Conservation (phyloP, 2,888 invertebrate species). For the Anthrax anthrax region DNA sequence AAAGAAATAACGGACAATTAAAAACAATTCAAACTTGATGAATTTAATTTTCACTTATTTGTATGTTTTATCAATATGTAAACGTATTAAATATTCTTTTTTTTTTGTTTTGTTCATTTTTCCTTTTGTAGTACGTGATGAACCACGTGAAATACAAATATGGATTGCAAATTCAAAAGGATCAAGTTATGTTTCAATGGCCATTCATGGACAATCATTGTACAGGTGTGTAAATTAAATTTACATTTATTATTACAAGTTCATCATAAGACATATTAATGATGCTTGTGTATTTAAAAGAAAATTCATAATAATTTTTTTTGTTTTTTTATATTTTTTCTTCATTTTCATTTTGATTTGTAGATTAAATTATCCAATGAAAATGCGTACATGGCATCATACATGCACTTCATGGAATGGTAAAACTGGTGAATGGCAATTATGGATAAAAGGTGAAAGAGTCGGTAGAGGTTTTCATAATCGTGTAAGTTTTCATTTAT, state of each 20-base stretch:
- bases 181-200: slow-evolving; percentile 69
- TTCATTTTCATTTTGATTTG: background rate
- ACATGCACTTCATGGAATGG: slow-evolving; percentile 82
- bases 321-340: too few species aligned
- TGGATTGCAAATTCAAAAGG: slow-evolving; percentile 70
- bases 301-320: too few species aligned
- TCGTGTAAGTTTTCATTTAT: slow-evolving; percentile 44
- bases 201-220: slow-evolving; percentile 68
- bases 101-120: too few species aligned
- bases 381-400: slow-evolving; percentile 67
- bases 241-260: slow-evolving; percentile 12
- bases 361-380: slow-evolving; percentile 53
- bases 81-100: too few species aligned
- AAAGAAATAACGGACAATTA: too few species aligned
- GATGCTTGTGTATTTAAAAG: too few species aligned
- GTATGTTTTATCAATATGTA: too few species aligned
- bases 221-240: slow-evolving; percentile 42
- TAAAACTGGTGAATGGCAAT: slow-evolving; percentile 78
- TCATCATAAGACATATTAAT: too few species aligned
- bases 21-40: too few species aligned
- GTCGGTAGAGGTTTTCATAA: slow-evolving; percentile 78
- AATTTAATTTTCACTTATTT: too few species aligned
- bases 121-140: slow-evolving; percentile 48
- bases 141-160: slow-evolving; percentile 55
- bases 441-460: slow-evolving; percentile 74